Evolutionary conservation across 2,797 vertebrate genomes (phyloP).

Genomic region (Mus minutoides): DNA sequence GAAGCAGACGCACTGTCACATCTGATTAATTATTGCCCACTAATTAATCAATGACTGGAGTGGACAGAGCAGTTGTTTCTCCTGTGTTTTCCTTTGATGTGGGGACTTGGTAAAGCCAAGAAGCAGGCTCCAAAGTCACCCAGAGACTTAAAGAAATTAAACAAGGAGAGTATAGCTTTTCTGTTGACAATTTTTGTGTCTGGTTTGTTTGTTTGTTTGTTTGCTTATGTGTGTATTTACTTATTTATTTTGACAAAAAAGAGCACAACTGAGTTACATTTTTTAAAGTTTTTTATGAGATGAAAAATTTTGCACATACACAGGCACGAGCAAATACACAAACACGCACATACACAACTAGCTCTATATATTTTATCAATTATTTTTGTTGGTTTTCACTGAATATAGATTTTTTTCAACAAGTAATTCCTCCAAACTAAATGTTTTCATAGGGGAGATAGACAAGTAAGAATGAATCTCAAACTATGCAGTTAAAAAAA

Average conservation of each 20-base stretch:
- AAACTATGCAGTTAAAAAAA: constrained; percentile 64
- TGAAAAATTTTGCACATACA: constrained; percentile 9
- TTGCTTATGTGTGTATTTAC: neutral
- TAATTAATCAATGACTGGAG: constrained; percentile 12
- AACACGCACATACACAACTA: neutral
- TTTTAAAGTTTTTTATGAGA: neutral
- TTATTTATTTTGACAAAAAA: neutral
- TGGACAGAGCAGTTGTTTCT: neutral
- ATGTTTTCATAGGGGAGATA: constrained; percentile 81
- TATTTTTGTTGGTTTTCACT: constrained; percentile 85
- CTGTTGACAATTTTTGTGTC: neutral
- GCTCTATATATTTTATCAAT: constrained; percentile 70
- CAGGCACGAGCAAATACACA: neutral
- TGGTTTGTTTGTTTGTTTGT: neutral
- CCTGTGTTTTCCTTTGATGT: neutral
- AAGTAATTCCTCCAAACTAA: constrained; percentile 84
- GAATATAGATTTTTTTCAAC: constrained; percentile 85
- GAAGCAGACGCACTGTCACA: neutral
- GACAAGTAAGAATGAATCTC: constrained; percentile 81
- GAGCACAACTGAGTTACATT: neutral
- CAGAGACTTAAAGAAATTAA: neutral
- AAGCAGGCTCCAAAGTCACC: neutral
- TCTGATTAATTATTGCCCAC: neutral
- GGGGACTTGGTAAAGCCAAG: neutral
- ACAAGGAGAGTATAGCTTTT: neutral